Percentiles rank a stretch among this genome's conserved stretches.
These are phyloP conservation scores for Mactra quadrangularis DNA, from an alignment of 1,140 invertebrate species.

Conservation along the genomic window DNA sequence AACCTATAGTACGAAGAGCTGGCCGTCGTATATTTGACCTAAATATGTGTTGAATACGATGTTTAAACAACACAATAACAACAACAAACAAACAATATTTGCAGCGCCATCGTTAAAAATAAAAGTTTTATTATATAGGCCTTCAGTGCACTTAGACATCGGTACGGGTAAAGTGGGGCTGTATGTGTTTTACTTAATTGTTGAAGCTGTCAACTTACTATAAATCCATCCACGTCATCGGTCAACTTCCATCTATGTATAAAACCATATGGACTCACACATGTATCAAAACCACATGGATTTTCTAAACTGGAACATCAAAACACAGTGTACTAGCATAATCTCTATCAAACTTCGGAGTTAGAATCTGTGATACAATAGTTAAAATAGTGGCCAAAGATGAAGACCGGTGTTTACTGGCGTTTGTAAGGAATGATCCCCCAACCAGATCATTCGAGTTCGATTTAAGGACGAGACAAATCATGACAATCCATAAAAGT, in stretches of 20 bases:
- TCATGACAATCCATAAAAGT: not conserved
- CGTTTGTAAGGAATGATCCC: not conserved
- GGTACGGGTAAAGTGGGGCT: too few relatives aligned
- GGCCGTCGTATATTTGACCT: too few relatives aligned
- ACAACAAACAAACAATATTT: too few relatives aligned
- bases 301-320: conserved; percentile 47
- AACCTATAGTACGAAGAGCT: too few relatives aligned
- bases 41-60: too few relatives aligned
- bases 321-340: too few relatives aligned
- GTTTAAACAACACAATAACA: too few relatives aligned
- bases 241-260: conserved; percentile 17
- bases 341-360: not conserved
- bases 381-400: not conserved
- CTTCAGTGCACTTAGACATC: too few relatives aligned
- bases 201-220: too few relatives aligned
- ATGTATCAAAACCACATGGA: conserved; percentile 8
- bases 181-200: too few relatives aligned
- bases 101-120: too few relatives aligned
- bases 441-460: not conserved
- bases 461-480: not conserved
- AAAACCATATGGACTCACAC: conserved; percentile 40
- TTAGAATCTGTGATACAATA: not conserved
- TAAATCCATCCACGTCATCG: conserved; percentile 47
- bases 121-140: too few relatives aligned
- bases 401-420: not conserved